These are phyloP conservation scores for Orchestia grillus DNA, from an alignment of 1,140 invertebrate species.

Conservation along the genomic window DNA sequence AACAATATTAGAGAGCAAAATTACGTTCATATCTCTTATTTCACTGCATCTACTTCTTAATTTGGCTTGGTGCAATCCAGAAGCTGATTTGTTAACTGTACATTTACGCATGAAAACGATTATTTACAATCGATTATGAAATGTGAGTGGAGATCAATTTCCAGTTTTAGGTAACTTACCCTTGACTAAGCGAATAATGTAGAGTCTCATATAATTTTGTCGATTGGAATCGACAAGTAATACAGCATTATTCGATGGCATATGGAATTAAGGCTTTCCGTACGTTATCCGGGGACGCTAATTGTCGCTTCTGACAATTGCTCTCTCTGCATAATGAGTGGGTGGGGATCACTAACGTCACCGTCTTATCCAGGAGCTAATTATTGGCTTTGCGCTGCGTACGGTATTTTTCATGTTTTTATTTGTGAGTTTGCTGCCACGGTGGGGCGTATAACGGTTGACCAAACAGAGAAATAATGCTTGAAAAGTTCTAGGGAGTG, in stretches of 20 bases:
- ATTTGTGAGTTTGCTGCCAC: not conserved
- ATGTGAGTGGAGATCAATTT: not conserved
- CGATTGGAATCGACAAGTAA: not conserved
- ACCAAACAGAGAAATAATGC: not conserved
- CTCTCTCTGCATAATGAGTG: constrained; percentile 13
- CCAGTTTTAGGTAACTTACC: not conserved
- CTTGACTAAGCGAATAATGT: not conserved
- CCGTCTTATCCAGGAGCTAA: not conserved
- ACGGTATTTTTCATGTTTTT: not conserved
- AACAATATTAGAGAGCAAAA: not conserved
- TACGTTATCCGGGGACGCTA: not conserved
- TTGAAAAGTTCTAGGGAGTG: too few relatives aligned
- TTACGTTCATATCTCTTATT: not conserved
- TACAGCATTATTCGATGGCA: not conserved
- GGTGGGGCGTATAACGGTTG: not conserved
- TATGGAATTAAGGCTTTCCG: not conserved
- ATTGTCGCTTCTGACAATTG: not conserved
- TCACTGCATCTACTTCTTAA: not conserved
- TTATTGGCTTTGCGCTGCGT: not conserved
- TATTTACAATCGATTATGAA: not conserved
- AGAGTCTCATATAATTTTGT: not conserved
- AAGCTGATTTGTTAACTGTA: too few relatives aligned
- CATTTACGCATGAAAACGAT: not conserved
- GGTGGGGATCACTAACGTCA: not conserved
- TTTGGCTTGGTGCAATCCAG: not conserved